These are phyloP conservation scores for Glaucidium brasilianum DNA, from an alignment of 2,113 vertebrate genomes.

Conservation along the genomic window DNA sequence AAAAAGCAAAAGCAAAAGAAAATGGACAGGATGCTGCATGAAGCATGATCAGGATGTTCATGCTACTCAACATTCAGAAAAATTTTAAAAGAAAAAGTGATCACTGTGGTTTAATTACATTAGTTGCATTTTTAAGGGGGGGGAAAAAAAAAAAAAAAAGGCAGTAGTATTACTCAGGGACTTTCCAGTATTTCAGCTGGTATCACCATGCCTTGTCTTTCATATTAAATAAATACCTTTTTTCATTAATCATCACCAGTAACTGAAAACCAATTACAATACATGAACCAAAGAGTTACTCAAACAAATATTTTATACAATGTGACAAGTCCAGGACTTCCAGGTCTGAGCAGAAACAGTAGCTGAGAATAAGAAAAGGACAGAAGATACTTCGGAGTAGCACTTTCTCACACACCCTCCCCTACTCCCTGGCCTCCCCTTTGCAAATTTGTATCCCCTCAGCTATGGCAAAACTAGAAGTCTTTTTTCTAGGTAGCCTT, in stretches of 20 bases:
- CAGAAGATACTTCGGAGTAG: not conserved
- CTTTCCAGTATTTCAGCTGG: conserved; percentile 31
- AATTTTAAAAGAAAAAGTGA: not conserved
- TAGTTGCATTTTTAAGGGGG: not conserved
- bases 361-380: not conserved
- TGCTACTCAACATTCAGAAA: not conserved
- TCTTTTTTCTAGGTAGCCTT: not conserved
- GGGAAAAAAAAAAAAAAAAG: not conserved
- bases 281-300: not conserved
- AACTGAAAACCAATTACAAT: not conserved
- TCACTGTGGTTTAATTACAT: not conserved
- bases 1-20: not conserved
- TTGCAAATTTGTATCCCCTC: not conserved
- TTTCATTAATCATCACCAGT: not conserved
- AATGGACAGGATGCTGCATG: not conserved
- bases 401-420: not conserved
- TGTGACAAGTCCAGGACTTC: not conserved
- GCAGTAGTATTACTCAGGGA: not conserved
- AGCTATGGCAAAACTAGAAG: not conserved
- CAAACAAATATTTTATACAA: not conserved
- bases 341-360: not conserved
- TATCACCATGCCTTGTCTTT: not conserved
- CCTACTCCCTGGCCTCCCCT: not conserved
- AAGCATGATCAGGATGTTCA: not conserved
- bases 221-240: not conserved